phyloP scores from a whole-genome alignment of 2,113 vertebrate genomes.

The Cheirogaleus medius region DNA sequence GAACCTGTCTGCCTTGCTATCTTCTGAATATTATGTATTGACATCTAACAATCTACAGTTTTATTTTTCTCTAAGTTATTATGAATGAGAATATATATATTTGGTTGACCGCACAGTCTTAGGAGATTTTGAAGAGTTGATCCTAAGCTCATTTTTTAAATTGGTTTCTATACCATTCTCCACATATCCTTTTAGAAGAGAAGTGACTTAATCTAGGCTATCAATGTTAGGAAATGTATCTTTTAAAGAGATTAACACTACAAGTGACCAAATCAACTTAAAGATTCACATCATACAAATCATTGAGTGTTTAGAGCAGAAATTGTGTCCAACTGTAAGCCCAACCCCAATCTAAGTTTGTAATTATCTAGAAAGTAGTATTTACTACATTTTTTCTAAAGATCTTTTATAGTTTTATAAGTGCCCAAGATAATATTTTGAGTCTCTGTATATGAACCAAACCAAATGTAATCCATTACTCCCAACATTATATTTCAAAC shows the following conservation, averaged over 20 bases:
- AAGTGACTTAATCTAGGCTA: background rate
- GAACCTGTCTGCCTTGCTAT: background rate
- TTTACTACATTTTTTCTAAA: conserved; percentile 18
- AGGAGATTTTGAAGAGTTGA: background rate
- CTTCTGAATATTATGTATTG: background rate
- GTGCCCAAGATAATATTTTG: background rate
- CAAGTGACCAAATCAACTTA: background rate
- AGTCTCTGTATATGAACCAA: background rate
- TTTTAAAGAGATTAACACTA: background rate
- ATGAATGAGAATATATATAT: background rate
- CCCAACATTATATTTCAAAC: background rate
- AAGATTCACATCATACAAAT: background rate
- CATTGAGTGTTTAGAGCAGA: background rate
- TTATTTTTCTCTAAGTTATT: background rate
- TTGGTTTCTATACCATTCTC: background rate
- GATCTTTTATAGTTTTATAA: background rate
- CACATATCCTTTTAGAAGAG: background rate
- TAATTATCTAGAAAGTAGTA: background rate
- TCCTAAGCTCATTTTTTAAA: background rate
- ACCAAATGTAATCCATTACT: conserved; percentile 3
- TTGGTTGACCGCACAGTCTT: background rate
- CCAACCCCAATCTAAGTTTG: background rate
- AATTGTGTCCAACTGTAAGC: background rate
- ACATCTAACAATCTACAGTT: background rate
- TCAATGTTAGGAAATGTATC: background rate